phyloP scores from a whole-genome alignment of 2,888 invertebrate genomes.

The Coenonympha arcania region DNA sequence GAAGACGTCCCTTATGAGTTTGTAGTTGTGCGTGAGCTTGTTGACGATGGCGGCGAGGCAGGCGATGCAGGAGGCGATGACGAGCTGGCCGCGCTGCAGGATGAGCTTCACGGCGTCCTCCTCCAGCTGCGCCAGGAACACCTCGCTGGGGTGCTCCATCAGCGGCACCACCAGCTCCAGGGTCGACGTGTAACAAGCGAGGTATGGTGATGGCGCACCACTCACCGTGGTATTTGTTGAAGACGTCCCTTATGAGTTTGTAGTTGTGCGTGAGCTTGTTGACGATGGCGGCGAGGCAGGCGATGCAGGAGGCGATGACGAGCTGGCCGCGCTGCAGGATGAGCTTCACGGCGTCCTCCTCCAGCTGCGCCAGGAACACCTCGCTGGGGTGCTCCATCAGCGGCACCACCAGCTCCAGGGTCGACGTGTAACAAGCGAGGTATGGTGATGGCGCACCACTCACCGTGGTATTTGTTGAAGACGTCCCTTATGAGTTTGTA shows the following conservation, averaged over 20 bases:
- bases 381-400: constrained; percentile 99
- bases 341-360: background rate
- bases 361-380: constrained; percentile 92
- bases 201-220: too few species aligned
- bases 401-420: too few species aligned
- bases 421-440: too few species aligned
- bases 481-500: constrained; percentile 95
- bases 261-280: constrained; percentile 97
- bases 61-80: constrained; percentile 88
- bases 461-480: constrained; percentile 88
- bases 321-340: background rate
- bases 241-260: constrained; percentile 94
- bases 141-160: too few species aligned
- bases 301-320: constrained; percentile 86
- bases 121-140: too few species aligned
- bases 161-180: too few species aligned
- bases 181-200: too few species aligned
- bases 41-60: constrained; percentile 97
- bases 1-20: constrained; percentile 95
- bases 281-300: constrained; percentile 95
- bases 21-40: constrained; percentile 95
- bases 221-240: constrained; percentile 86
- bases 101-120: background rate
- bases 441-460: too few species aligned
- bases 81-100: background rate